Base-by-base conservation (phyloP, 2,888 invertebrate species). In the Noctua janthe region DNA sequence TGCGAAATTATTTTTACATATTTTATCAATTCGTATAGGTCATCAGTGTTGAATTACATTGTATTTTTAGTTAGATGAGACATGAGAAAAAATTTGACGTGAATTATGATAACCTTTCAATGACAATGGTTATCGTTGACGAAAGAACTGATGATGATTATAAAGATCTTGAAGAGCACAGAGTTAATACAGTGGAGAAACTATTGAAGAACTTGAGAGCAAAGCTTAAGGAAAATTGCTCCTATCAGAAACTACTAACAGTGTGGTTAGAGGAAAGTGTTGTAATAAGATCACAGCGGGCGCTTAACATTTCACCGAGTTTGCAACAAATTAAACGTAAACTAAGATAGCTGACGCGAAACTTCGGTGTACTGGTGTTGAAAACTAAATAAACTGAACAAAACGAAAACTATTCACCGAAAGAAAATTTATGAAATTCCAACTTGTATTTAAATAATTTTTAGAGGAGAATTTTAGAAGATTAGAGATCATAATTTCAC, bases 1-100 rank as follows among this genome's bases (percentile, higher is more conserved):
- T 84, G 76, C 80, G 75, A 71, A 84, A 90, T 88, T 88, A 90
- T 91, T 90, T 89, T 88, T 84, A 88, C 72, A 79, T 76, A 82
- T 74, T 82, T 78, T 85, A 89, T 88, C 83, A 70, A 78, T 69
- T 71, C 66, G 35, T 81, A 75, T 78, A 87, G 90, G 86, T 89
- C 87, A 87, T 87, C 85, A 70, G 71, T 88, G 84, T 89, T 88
- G 87, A 88, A 78, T 85, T 88, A 87, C 78, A 88, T 74, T 80
- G 76, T 89, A 89, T 86, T 87, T 91, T 89, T 89, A 82, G 84
- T 74, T 76, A 71, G 23, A 72, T 82, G 74, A 79, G 51, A 56
- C 54, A 83, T 73, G 74, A 15, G n/a, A 71, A 62, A 82, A 13
- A 78, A 79, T 84, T 67, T 23, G 54, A 56, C 43, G 51, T 23